A percentile compares a stretch with the other conserved stretches of the same genome.
Conservation (phyloP, 2,113 vertebrate genomes). For the Irena cyanogastra region DNA sequence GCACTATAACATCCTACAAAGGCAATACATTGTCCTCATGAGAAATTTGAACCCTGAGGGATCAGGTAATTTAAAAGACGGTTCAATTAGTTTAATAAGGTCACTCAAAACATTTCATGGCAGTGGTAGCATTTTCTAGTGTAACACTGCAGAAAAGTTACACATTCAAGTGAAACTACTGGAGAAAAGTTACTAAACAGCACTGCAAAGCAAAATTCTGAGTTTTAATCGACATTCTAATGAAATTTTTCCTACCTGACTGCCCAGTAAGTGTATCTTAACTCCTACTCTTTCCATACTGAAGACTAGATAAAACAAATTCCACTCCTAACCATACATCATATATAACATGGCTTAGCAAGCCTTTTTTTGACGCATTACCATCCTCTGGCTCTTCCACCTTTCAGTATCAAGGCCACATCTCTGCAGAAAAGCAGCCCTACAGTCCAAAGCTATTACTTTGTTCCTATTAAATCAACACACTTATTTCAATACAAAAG, state of each 20-base stretch:
- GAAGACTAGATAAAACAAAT: background rate
- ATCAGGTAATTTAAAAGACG: background rate
- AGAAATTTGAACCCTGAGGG: background rate
- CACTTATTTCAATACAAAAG: background rate
- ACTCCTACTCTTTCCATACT: background rate
- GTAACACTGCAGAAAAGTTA: background rate
- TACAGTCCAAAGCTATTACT: background rate
- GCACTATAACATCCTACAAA: background rate
- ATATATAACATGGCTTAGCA: background rate
- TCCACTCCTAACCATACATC: background rate
- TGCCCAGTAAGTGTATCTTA: background rate
- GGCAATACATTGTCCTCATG: background rate
- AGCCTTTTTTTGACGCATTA: background rate
- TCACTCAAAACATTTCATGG: background rate
- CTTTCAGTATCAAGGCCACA: background rate
- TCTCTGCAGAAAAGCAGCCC: background rate
- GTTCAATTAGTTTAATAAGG: background rate
- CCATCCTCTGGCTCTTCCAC: background rate
- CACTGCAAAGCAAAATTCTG: background rate
- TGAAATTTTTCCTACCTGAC: background rate
- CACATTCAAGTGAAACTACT: background rate
- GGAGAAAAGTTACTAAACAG: background rate
- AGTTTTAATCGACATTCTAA: background rate
- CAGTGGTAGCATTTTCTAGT: background rate
- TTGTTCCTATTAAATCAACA: background rate